A percentile compares a stretch with the other conserved stretches of the same genome.
Conservation (phyloP, 1,140 invertebrate species). For the Triops longicaudatus region DNA sequence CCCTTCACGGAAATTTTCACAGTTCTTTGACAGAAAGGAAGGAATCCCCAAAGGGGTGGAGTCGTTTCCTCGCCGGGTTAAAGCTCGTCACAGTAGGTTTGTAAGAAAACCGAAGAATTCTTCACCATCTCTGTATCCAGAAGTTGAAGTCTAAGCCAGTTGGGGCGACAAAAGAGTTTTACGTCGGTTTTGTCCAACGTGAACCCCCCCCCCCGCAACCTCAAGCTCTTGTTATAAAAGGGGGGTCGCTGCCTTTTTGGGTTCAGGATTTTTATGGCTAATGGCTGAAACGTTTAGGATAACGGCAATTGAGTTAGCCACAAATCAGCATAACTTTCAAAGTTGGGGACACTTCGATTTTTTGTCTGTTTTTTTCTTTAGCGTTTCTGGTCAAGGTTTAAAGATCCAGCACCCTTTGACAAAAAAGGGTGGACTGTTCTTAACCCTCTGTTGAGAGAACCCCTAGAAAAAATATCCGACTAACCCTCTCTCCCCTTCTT, state of each 20-base stretch:
- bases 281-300: constrained; percentile 15
- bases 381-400: neutral
- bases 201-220: no score
- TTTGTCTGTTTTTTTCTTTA: neutral
- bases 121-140: no score
- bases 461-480: neutral
- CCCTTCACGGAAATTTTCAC: constrained; percentile 14
- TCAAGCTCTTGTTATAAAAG: neutral
- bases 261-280: constrained; percentile 8
- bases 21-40: neutral
- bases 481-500: neutral
- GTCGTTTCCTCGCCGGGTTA: neutral
- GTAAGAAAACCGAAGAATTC: no score
- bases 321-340: constrained; percentile 12
- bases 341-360: neutral
- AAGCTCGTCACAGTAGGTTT: no score
- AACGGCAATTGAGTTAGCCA: constrained; percentile 11
- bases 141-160: no score
- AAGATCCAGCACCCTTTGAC: neutral
- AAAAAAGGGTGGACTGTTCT: neutral
- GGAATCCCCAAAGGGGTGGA: neutral
- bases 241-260: neutral
- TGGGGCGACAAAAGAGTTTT: no score
- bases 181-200: no score
- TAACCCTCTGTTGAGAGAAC: neutral